Base-by-base conservation (phyloP, 2,797 vertebrate species). In the Anguilla megastoma region DNA sequence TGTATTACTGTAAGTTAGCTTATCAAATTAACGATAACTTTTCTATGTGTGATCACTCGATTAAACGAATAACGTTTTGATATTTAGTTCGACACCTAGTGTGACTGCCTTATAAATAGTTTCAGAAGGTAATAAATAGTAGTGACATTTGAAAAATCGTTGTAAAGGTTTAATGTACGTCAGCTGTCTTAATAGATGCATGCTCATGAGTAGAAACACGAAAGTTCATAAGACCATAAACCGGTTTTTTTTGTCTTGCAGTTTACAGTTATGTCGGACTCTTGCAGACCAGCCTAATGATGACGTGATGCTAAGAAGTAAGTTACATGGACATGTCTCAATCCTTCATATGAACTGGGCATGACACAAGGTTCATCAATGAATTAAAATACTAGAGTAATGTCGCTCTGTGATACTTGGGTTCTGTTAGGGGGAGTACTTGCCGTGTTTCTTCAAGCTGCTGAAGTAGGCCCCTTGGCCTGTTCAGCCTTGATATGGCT, bases 211-310 rank as follows among this genome's bases (percentile, higher is more conserved):
- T 54, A 58, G 54, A 76, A 86, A 21, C 33, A 45, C 36, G 56
- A 14, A 48, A 24, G 16, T 33, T 87, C 4, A 27, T n/a, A 10
- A 63, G 4, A 36, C 80, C 10, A 41, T 86, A 86, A 85, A 86
- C 90, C 88, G 41, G 41, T 10, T 89, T 87, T 88, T 2, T 90
- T 2, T 89, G 7, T 90, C 92, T 89, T 89, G 88, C 95, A 99
- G 98, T 90, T 95, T 98, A 92, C 97, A 99, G 87, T 96, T 99
- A 88, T 99, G 98, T 95, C 98, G 97, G 91, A 93, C 95, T 74
- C 96, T 99, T 85, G 96, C 97, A 94, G 97, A 98, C 93, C 98
- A 97, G 96, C 96, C 94, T 88, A 95, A 97, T 89, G 96, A 97
- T 96, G 97, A 94, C 93, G 94, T 95, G 88, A 95, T 96, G 90